phyloP scores from a whole-genome alignment of 2,113 vertebrate species.

The Pyrgilauda ruficollis region DNA sequence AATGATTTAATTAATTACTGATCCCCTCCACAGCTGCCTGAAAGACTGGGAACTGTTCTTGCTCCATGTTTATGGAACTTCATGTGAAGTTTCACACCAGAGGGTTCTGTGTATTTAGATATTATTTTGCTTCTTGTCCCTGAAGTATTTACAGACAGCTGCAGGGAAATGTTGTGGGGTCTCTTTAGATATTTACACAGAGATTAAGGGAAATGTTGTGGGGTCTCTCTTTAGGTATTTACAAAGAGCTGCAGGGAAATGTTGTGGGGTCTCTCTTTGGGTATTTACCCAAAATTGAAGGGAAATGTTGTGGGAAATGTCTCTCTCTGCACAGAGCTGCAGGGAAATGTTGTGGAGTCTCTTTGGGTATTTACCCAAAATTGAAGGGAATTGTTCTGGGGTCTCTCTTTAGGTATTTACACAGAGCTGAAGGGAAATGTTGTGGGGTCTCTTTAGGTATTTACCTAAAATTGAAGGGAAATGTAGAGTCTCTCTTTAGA shows the following conservation, averaged over 20 bases:
- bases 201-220: not conserved
- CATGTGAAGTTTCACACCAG: rapidly evolving
- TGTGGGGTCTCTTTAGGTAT: too few relatives aligned
- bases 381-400: not conserved
- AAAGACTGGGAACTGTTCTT: rapidly evolving
- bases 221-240: not conserved
- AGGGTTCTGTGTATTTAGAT: not conserved
- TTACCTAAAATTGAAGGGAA: not conserved
- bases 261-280: not conserved
- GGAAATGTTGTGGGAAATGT: not conserved
- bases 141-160: rapidly evolving
- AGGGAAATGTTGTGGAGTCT: not conserved
- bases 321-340: not conserved
- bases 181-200: too few relatives aligned
- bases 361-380: not conserved
- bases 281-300: not conserved
- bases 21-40: not conserved
- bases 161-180: not conserved
- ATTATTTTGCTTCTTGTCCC: not conserved
- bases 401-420: too few relatives aligned
- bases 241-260: not conserved
- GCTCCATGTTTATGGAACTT: rapidly evolving
- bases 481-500: too few relatives aligned
- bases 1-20: not conserved
- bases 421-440: not conserved